Conservation (phyloP, 2,113 vertebrate genomes). For the Vidua chalybeata region DNA sequence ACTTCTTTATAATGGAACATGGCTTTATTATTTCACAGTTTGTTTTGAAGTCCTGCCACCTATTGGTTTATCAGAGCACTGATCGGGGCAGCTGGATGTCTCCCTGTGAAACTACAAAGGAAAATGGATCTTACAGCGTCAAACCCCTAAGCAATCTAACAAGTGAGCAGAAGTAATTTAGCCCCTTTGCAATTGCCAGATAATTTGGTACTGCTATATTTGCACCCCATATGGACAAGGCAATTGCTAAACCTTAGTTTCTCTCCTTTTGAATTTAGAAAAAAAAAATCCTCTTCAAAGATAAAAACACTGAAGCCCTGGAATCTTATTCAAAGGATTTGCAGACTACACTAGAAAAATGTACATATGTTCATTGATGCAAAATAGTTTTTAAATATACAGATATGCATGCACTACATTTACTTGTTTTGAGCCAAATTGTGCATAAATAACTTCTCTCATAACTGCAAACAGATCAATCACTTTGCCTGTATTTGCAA, state of each 20-base stretch:
- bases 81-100: background rate
- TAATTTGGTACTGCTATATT: background rate
- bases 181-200: background rate
- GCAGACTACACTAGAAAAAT: background rate
- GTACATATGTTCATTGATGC: constrained; percentile 52
- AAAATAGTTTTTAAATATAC: constrained; percentile 53
- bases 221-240: background rate
- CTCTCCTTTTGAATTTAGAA: background rate
- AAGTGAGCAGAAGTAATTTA: background rate
- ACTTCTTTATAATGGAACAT: background rate
- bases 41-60: constrained; percentile 63
- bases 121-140: background rate
- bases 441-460: constrained; percentile 38
- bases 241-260: background rate
- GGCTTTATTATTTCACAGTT: background rate
- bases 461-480: constrained; percentile 54
- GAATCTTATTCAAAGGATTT: background rate
- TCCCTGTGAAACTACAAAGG: background rate
- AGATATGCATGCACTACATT: background rate
- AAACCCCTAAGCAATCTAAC: background rate
- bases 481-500: constrained; percentile 35
- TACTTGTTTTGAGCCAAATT: constrained; percentile 33
- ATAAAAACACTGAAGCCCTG: background rate
- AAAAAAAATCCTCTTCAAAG: background rate
- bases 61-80: constrained; percentile 39